A percentile compares a stretch with the other conserved stretches of the same genome.
These are phyloP conservation scores for Oxycera nigricornis DNA, from an alignment of 2,888 invertebrate species.

Conservation along the genomic window DNA sequence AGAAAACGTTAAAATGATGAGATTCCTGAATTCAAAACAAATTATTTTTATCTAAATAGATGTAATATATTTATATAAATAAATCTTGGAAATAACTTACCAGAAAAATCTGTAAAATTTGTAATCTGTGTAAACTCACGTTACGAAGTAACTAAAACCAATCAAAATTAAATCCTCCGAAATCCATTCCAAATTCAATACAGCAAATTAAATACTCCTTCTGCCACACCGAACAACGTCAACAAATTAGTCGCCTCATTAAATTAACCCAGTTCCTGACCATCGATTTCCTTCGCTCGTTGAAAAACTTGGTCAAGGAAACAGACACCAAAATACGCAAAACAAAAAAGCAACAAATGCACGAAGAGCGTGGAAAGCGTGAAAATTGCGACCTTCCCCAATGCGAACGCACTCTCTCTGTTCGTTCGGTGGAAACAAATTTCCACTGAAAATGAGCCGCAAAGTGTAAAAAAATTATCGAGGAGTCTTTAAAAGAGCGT, in stretches of 20 bases:
- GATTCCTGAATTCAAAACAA: too few species aligned
- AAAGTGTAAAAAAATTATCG: constrained; percentile 46
- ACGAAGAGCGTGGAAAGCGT: constrained; percentile 32
- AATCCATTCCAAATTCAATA: neutral
- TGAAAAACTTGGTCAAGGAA: constrained; percentile 42
- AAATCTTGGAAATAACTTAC: too few species aligned
- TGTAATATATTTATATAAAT: too few species aligned
- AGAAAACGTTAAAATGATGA: too few species aligned
- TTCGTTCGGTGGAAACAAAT: neutral
- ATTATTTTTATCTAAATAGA: too few species aligned
- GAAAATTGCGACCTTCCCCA: constrained; percentile 43
- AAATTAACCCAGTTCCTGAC: constrained; percentile 47
- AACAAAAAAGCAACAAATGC: constrained; percentile 30
- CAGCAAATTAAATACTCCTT: constrained; percentile 18
- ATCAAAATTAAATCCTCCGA: neutral
- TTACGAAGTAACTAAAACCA: too few species aligned
- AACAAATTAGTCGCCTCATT: constrained; percentile 41
- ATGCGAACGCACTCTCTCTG: constrained; percentile 3
- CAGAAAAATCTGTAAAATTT: too few species aligned
- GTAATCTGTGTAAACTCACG: too few species aligned
- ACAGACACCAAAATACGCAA: constrained; percentile 40
- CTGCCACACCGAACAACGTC: neutral
- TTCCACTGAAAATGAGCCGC: constrained; percentile 42
- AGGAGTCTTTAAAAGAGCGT: constrained; percentile 43
- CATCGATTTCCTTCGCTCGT: constrained; percentile 44